Base-by-base conservation (phyloP, 1,140 invertebrate genomes). In the Acyrthosiphon pisum region DNA sequence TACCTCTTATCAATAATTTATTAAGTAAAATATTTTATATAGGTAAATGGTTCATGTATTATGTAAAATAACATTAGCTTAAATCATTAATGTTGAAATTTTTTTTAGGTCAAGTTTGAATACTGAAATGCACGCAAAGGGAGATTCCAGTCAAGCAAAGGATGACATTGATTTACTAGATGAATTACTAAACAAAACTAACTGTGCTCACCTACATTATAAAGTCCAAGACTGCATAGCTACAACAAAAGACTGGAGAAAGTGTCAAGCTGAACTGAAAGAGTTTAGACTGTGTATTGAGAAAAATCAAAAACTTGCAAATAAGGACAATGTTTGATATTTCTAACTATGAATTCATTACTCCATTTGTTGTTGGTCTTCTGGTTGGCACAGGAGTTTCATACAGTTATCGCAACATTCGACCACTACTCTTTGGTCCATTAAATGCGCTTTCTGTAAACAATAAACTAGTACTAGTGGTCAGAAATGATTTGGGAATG, bases 401-500 rank as follows among this genome's bases (percentile, higher is more conserved):
- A 26, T 84, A 89, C 81, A 35, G 84, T 2, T 68, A 68, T 44
- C 84, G 56, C 48, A 89, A 93, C 35, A 81, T 93, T 56, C 76
- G 91, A 56, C 37, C 48, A 56, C 35, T 93, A 44, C 23, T 93
- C 37, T 86, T 48, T 84, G 81, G 91, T 9, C 7, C 91, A 50
- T 90, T 46, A 81, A 56, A 76, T 22, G 11, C 22, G 48, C 30
- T 60, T 50, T 56, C 90, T 81, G 35, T 23, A 18, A 91, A 93
- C 26, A 87, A 56, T 93, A 98, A 98, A 96, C 95, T 99, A 95
- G 97, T 99, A 3, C 95, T 99, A 87, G 97, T 99, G 44, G 97
- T 99, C 6, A 96, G 98, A 94, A 98, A 96, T 94, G 98, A 99
- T 95, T 95, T 99, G 0, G 97, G 98, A 95, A 99, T 99, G 98